Evolutionary conservation across 37 sponge, comb jelly and placozoan species (phyloP).

Genomic region (Beroe forskalii): DNA sequence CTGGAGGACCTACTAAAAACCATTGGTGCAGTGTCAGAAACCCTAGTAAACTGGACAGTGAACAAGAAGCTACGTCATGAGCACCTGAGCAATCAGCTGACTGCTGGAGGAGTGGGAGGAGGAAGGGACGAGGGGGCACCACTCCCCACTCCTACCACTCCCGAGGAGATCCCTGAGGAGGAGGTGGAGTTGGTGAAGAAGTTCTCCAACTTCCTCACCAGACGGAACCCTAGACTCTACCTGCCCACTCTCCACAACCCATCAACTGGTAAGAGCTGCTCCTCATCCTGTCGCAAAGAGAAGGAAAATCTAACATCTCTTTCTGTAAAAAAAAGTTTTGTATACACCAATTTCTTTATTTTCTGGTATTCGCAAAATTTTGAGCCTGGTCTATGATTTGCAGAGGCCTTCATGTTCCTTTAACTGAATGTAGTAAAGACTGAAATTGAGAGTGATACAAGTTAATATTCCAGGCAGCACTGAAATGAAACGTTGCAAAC

Average conservation of each 20-base stretch:
- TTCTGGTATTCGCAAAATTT: too few relatives aligned
- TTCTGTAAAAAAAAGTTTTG: too few relatives aligned
- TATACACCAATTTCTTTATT: too few relatives aligned
- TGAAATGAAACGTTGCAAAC: too few relatives aligned
- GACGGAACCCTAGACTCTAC: slow-evolving; percentile 15
- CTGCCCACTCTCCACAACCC: slow-evolving; percentile 4
- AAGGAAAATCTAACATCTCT: too few relatives aligned
- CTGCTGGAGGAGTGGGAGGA: background rate
- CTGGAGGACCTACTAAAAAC: background rate
- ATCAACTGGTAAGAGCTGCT: background rate
- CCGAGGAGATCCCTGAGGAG: background rate
- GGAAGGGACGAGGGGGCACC: background rate
- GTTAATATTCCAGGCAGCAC: too few relatives aligned
- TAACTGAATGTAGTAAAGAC: too few relatives aligned
- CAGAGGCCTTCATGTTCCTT: too few relatives aligned
- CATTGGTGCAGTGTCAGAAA: slow-evolving; percentile 11
- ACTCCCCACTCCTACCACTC: too few relatives aligned
- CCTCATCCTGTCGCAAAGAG: too few relatives aligned
- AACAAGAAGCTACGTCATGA: slow-evolving; percentile 38
- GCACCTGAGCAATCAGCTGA: background rate
- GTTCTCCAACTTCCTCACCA: slow-evolving; percentile 29
- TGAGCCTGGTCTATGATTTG: too few relatives aligned
- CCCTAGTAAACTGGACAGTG: slow-evolving; percentile 6
- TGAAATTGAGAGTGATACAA: too few relatives aligned
- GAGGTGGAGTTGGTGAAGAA: slow-evolving; percentile 54